phyloP scores from a whole-genome alignment of 2,797 vertebrate species.

The Falco rusticolus region DNA sequence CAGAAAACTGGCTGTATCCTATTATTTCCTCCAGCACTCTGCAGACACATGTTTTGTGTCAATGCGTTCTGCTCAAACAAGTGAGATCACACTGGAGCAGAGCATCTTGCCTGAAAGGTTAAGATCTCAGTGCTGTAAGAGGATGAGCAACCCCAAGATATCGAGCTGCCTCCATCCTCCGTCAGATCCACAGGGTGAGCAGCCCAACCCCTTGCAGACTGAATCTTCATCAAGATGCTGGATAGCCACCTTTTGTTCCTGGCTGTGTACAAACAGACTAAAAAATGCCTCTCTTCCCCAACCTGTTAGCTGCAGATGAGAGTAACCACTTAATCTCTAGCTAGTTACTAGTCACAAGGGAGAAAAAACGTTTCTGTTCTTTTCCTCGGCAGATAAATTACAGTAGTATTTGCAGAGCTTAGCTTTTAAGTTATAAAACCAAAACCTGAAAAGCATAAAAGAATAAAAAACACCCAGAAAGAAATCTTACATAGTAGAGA shows the following conservation, averaged over 20 bases:
- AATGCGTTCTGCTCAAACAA: neutral
- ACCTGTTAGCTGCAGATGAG: neutral
- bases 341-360: neutral
- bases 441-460: neutral
- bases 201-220: neutral
- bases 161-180: fast-evolving
- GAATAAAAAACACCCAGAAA: neutral
- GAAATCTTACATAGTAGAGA: neutral
- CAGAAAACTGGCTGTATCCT: neutral
- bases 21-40: neutral
- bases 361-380: neutral
- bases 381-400: neutral
- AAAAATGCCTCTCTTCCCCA: neutral
- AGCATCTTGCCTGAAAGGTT: neutral
- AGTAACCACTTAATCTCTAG: neutral
- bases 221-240: neutral
- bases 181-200: neutral
- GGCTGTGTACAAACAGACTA: neutral
- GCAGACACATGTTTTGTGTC: neutral
- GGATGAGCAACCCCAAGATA: neutral
- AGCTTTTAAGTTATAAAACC: neutral
- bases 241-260: neutral
- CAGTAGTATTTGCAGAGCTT: neutral
- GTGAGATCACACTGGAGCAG: neutral
- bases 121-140: neutral